Conservation (phyloP, 2,113 vertebrate genomes). For the Sisor rabdophorus region DNA sequence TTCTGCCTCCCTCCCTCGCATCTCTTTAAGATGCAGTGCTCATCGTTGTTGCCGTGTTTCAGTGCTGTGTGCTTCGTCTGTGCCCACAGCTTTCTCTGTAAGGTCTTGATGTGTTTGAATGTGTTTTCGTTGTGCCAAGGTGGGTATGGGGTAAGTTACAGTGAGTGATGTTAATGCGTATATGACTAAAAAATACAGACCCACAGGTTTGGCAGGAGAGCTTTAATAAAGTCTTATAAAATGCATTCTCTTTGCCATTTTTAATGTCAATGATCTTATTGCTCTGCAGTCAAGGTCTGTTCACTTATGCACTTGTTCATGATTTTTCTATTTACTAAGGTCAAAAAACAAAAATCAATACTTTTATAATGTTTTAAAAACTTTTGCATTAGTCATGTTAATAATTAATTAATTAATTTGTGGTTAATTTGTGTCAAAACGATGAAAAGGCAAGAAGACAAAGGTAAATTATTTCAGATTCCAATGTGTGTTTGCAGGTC, state of each 20-base stretch:
- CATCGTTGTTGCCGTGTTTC: constrained; percentile 57
- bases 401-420: background rate
- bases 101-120: constrained; percentile 48
- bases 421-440: too few species aligned
- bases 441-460: too few species aligned
- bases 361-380: background rate
- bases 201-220: background rate
- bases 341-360: background rate
- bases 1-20: constrained; percentile 15
- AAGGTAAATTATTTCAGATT: too few species aligned
- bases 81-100: constrained; percentile 33
- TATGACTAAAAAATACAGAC: background rate
- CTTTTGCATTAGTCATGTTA: background rate
- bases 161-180: constrained; percentile 5
- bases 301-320: background rate
- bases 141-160: constrained; percentile 31
- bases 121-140: constrained; percentile 10
- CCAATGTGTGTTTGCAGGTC: too few species aligned
- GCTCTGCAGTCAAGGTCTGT: background rate
- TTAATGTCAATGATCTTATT: background rate
- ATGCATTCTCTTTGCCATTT: background rate
- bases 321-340: background rate
- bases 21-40: constrained; percentile 50
- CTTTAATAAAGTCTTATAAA: background rate
- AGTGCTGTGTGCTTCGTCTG: constrained; percentile 53